Evolutionary conservation across 1,140 invertebrate genomes (phyloP).

Genomic region (Drosophila nigrodunni): DNA sequence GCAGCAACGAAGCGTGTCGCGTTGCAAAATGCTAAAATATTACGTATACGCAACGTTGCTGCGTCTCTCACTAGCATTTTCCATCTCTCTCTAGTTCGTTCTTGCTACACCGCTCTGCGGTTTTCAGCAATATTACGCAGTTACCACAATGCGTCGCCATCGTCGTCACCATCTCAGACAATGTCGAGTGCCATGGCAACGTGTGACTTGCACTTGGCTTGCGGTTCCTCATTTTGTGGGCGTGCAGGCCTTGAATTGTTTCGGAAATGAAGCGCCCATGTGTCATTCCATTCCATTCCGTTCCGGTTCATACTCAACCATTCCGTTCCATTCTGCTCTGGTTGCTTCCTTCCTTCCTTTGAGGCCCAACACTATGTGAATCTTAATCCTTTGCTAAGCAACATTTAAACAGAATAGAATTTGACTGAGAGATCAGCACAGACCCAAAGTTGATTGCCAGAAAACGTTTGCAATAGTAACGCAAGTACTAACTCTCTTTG

Average conservation of each 20-base stretch:
- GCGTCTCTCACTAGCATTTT: conserved; percentile 8
- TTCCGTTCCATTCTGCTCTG: conserved; percentile 26
- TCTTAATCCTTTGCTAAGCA: conserved; percentile 73
- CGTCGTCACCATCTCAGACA: conserved; percentile 66
- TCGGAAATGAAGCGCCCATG: conserved; percentile 73
- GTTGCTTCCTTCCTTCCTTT: conserved; percentile 50
- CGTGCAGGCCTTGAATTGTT: conserved; percentile 42
- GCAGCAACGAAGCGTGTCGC: conserved; percentile 68
- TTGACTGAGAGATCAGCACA: background rate
- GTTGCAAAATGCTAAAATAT: conserved; percentile 77
- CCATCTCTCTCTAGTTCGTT: conserved; percentile 14
- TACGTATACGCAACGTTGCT: conserved; percentile 77
- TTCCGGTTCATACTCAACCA: background rate
- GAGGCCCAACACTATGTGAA: conserved; percentile 65
- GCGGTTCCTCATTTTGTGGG: conserved; percentile 56
- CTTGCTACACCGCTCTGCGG: conserved; percentile 39
- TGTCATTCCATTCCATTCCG: conserved; percentile 45
- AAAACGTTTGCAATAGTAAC: background rate
- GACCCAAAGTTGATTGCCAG: background rate
- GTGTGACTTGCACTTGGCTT: conserved; percentile 57
- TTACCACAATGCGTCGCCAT: conserved; percentile 60
- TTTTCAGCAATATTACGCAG: conserved; percentile 78
- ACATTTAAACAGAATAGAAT: conserved; percentile 16
- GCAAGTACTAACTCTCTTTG: no score
- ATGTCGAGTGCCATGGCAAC: conserved; percentile 61